Conservation (phyloP, 1,140 invertebrate genomes). For the Stenopsyche tienmushanensis region DNA sequence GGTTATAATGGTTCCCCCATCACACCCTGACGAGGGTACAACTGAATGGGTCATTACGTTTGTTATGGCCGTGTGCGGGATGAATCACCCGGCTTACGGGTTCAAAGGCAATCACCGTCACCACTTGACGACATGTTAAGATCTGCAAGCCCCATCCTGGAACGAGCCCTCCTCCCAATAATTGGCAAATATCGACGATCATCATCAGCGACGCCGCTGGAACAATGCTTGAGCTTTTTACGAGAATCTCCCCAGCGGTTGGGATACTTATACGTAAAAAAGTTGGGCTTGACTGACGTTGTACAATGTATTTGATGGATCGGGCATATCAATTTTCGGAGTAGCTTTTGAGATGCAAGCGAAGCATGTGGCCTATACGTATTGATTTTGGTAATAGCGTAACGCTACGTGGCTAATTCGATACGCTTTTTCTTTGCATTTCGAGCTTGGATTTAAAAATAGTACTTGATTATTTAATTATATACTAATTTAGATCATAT, state of each 20-base stretch:
- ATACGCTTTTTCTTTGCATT: no score
- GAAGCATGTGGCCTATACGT: no score
- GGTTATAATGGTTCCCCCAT: slow-evolving; percentile 27
- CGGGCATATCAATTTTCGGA: background rate
- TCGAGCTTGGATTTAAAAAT: no score
- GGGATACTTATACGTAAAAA: no score
- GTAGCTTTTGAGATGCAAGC: background rate
- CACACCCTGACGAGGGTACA: slow-evolving; percentile 24
- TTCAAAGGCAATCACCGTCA: slow-evolving; percentile 34
- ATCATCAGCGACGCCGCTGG: background rate
- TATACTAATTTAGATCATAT: no score
- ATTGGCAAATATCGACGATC: slow-evolving; percentile 13
- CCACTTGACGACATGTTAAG: slow-evolving; percentile 15
- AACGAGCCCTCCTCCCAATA: no score
- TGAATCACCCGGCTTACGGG: slow-evolving; percentile 31
- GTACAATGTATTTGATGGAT: background rate
- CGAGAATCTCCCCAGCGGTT: no score
- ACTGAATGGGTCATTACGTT: slow-evolving; percentile 35
- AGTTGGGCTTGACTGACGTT: background rate
- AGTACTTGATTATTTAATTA: no score
- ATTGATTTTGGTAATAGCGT: no score
- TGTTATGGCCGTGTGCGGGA: slow-evolving; percentile 22
- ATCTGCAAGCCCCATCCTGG: no score
- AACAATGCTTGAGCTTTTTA: no score
- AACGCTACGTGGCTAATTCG: no score